Percentiles rank a stretch among this genome's conserved stretches.
Conservation (phyloP, 1,140 invertebrate species). For the Homalodisca vitripennis region DNA sequence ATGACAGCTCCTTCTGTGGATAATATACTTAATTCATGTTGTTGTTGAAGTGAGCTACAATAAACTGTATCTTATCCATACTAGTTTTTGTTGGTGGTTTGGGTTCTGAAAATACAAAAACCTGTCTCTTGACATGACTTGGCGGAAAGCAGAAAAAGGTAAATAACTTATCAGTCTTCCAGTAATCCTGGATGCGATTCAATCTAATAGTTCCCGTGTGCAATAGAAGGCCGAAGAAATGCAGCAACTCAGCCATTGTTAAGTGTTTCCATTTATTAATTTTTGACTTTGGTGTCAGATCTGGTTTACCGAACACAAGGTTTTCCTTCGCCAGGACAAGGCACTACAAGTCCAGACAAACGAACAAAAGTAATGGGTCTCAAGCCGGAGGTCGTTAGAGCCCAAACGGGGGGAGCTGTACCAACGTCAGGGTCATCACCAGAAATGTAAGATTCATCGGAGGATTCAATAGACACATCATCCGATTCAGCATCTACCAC, state of each 20-base stretch:
- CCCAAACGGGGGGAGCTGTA: slow-evolving; percentile 36
- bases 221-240: slow-evolving; percentile 45
- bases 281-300: slow-evolving; percentile 20
- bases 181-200: slow-evolving; percentile 44
- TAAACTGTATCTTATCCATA: not conserved
- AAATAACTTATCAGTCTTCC: slow-evolving; percentile 43
- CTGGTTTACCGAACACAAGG: slow-evolving; percentile 11
- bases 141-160: slow-evolving; percentile 37
- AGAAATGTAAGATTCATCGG: not conserved
- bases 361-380: too few species aligned
- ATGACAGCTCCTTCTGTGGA: not conserved
- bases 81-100: not conserved
- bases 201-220: slow-evolving; percentile 45
- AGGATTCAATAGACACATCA: too few species aligned
- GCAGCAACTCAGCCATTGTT: slow-evolving; percentile 40
- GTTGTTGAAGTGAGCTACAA: slow-evolving; percentile 1
- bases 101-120: slow-evolving; percentile 40
- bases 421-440: not conserved
- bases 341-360: not conserved
- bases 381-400: too few species aligned
- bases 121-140: slow-evolving; percentile 43
- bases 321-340: slow-evolving; percentile 5
- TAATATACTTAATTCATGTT: not conserved
- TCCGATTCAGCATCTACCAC: not conserved
- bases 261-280: slow-evolving; percentile 40